A percentile compares a stretch with the other conserved stretches of the same genome.
These are phyloP conservation scores for Lates japonicus DNA, from an alignment of 2,797 vertebrate species.

Conservation along the genomic window DNA sequence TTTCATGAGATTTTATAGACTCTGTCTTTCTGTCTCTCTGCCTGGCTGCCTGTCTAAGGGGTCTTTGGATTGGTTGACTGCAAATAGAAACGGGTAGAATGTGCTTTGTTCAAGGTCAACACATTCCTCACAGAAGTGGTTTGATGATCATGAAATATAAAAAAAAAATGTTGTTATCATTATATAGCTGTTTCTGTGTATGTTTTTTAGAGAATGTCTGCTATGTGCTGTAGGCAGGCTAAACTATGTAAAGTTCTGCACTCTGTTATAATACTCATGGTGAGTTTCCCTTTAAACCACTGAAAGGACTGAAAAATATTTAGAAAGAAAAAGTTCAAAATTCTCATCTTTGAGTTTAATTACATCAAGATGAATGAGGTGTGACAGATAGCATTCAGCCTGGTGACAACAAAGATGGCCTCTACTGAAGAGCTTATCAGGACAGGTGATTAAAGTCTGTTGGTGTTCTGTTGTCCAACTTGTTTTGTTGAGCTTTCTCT, in stretches of 20 bases:
- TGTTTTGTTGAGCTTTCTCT: neutral
- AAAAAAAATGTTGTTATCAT: neutral
- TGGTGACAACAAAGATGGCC: neutral
- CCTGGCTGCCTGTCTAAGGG: constrained; percentile 40
- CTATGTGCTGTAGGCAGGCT: neutral
- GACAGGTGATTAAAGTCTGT: neutral
- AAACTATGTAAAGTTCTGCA: neutral
- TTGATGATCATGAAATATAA: neutral
- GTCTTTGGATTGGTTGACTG: constrained; percentile 47
- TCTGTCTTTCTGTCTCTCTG: constrained; percentile 35
- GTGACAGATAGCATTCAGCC: neutral
- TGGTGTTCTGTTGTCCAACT: neutral
- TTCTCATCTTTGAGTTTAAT: neutral
- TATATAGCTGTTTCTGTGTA: neutral
- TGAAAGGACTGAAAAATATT: neutral
- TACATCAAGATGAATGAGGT: neutral
- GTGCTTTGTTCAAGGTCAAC: constrained; percentile 19
- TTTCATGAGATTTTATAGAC: constrained; percentile 64
- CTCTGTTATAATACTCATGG: neutral
- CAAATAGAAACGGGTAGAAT: constrained; percentile 37
- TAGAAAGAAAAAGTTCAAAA: neutral
- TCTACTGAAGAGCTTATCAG: neutral
- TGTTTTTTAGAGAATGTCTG: neutral
- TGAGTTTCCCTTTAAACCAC: neutral
- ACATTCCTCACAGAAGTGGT: neutral